phyloP scores from a whole-genome alignment of 2,797 vertebrate genomes.

The Florisuga fusca region DNA sequence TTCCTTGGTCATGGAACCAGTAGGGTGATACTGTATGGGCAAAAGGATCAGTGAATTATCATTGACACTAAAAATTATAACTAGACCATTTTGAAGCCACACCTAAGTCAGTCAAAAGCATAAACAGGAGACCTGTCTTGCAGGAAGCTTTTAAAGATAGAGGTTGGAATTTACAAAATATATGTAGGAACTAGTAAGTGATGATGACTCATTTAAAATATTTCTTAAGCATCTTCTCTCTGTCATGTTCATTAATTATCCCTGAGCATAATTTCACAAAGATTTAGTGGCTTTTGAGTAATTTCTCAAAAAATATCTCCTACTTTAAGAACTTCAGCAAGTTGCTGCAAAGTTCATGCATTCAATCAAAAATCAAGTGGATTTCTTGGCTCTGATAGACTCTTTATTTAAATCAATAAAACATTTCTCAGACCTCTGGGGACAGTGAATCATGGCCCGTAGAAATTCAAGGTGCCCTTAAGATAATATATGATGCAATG shows the following conservation, averaged over 20 bases:
- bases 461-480: not conserved
- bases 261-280: not conserved
- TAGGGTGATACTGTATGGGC: not conserved
- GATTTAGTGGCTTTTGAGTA: not conserved
- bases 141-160: not conserved
- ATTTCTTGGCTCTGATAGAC: not conserved
- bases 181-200: not conserved
- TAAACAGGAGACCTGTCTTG: not conserved
- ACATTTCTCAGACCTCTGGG: not conserved
- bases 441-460: not conserved
- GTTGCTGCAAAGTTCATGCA: not conserved
- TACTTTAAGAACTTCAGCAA: not conserved
- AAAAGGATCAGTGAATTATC: not conserved
- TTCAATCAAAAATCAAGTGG: not conserved
- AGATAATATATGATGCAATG: not conserved
- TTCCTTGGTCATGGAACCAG: not conserved
- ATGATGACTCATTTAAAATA: not conserved
- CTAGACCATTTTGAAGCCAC: not conserved
- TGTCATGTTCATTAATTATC: not conserved
- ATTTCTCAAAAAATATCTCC: not conserved
- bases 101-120: not conserved
- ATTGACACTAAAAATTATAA: not conserved
- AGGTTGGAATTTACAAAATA: not conserved
- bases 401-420: not conserved
- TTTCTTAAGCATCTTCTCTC: not conserved